A percentile compares a stretch with the other conserved stretches of the same genome.
These are phyloP conservation scores for Orientallactaga bullata DNA, from an alignment of 2,113 vertebrate species.

Conservation along the genomic window DNA sequence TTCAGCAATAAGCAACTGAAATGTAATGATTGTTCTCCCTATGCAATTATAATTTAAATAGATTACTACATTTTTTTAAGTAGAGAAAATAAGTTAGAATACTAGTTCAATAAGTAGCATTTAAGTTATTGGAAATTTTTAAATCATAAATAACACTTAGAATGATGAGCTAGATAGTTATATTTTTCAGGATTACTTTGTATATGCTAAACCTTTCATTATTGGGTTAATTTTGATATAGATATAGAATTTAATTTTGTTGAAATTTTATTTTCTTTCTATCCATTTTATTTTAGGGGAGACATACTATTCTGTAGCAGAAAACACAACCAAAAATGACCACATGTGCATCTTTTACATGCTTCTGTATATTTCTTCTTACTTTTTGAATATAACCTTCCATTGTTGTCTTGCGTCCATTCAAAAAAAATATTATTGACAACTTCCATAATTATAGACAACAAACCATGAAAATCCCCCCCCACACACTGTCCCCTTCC, in stretches of 20 bases:
- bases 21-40: neutral
- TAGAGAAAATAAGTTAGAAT: constrained; percentile 44
- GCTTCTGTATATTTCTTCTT: neutral
- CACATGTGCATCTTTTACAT: too few relatives aligned
- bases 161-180: constrained; percentile 23
- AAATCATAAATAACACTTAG: neutral
- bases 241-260: neutral
- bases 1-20: constrained; percentile 13
- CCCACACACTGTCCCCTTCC: too few relatives aligned
- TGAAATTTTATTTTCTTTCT: neutral
- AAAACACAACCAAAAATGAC: neutral
- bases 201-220: neutral
- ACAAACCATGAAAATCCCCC: too few relatives aligned
- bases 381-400: neutral
- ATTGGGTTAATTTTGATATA: neutral
- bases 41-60: constrained; percentile 41
- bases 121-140: constrained; percentile 17
- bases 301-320: neutral
- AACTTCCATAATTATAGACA: too few relatives aligned
- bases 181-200: neutral
- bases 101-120: neutral
- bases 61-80: constrained; percentile 43
- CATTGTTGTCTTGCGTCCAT: neutral
- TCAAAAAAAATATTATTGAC: too few relatives aligned
- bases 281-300: neutral